Conservation (phyloP, 2,888 invertebrate species). For the Theodoxus fluviatilis region DNA sequence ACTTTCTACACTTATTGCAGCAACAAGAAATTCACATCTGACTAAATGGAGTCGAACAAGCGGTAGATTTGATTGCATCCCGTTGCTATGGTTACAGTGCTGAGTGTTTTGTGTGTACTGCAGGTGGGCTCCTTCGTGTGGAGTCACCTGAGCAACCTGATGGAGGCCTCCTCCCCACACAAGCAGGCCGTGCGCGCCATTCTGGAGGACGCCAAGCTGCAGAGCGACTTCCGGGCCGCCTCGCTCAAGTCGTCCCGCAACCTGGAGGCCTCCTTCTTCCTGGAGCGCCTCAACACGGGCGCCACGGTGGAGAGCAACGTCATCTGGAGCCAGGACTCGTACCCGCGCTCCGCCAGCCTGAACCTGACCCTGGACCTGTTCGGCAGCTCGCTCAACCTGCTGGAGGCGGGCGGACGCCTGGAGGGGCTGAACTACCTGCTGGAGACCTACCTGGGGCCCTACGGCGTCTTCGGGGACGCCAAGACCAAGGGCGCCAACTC, state of each 20-base stretch:
- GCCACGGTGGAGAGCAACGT: constrained; percentile 60
- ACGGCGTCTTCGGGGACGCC: constrained; percentile 66
- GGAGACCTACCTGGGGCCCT: constrained; percentile 82
- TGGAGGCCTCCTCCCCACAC: constrained; percentile 83
- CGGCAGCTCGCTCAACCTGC: constrained; percentile 86
- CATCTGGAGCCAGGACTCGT: constrained; percentile 62
- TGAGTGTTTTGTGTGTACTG: constrained; percentile 70
- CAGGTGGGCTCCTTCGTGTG: constrained; percentile 96
- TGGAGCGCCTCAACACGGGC: constrained; percentile 79
- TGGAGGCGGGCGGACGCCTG: constrained; percentile 81
- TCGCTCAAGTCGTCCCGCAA: constrained; percentile 89
- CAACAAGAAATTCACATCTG: too few relatives aligned
- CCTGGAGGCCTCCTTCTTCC: constrained; percentile 80
- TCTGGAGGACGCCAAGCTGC: constrained; percentile 79
- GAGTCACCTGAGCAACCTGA: constrained; percentile 88
- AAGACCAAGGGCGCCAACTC: constrained; percentile 20
- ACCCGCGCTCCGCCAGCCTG: constrained; percentile 61
- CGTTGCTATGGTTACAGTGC: background rate
- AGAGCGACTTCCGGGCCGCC: constrained; percentile 84
- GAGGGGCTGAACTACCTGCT: constrained; percentile 88
- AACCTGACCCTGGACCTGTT: constrained; percentile 65
- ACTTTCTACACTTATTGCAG: too few relatives aligned
- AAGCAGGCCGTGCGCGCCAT: constrained; percentile 85
- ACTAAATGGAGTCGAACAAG: too few relatives aligned
- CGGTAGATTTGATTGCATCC: background rate